Evolutionary conservation across 2,113 vertebrate genomes (phyloP).

Genomic region (Panthera uncia): DNA sequence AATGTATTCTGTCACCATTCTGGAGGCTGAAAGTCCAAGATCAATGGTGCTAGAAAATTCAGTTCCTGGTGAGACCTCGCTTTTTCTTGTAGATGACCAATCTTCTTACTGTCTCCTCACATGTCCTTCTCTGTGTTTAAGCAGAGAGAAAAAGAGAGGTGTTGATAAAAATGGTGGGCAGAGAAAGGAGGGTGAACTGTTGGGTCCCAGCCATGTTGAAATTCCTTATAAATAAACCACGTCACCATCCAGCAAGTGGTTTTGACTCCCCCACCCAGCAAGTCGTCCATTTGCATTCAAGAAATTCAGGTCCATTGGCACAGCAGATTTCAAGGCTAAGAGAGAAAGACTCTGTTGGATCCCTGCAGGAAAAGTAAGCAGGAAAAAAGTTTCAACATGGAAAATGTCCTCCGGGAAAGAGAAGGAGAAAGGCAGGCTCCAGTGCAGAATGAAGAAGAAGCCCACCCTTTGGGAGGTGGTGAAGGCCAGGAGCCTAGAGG

Average conservation of each 20-base stretch:
- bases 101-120: neutral
- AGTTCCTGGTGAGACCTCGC: neutral
- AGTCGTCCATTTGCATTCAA: neutral
- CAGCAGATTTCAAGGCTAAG: neutral
- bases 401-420: constrained; percentile 29
- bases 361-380: constrained; percentile 12
- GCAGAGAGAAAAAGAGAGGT: neutral
- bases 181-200: neutral
- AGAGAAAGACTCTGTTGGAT: constrained; percentile 27
- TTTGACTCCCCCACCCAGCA: neutral
- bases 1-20: neutral
- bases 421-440: neutral
- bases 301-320: neutral
- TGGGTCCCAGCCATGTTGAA: neutral
- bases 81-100: neutral
- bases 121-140: neutral
- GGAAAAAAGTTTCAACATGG: neutral
- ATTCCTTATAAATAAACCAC: neutral
- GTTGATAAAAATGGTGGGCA: constrained; percentile 41
- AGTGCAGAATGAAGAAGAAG: constrained; percentile 22
- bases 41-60: neutral
- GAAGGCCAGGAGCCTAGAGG: neutral
- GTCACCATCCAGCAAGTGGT: neutral
- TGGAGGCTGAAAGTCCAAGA: neutral
- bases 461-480: neutral